phyloP scores from a whole-genome alignment of 2,888 invertebrate species.

The Germaria angustata region DNA sequence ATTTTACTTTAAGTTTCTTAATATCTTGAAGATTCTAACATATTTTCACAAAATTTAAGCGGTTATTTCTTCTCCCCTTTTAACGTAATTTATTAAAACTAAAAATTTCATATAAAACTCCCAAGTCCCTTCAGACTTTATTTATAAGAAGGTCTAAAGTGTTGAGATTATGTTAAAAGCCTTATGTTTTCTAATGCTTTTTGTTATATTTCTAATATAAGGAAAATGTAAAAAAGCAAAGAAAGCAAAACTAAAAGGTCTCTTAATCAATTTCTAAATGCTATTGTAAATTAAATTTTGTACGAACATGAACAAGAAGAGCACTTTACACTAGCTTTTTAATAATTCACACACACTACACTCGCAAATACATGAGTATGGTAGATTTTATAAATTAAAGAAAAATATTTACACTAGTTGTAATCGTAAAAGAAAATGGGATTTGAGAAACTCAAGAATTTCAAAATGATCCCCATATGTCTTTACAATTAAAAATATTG shows the following conservation, averaged over 20 bases:
- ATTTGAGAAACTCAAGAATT: too few species aligned
- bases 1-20: too few species aligned
- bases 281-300: constrained; percentile 38
- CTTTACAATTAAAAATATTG: too few species aligned
- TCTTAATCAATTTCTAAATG: constrained; percentile 64
- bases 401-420: neutral
- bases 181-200: constrained; percentile 47
- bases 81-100: neutral
- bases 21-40: too few species aligned
- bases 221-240: constrained; percentile 20
- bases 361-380: neutral
- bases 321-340: constrained; percentile 1
- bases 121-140: neutral
- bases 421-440: too few species aligned
- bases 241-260: constrained; percentile 48
- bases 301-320: constrained; percentile 25
- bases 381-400: neutral
- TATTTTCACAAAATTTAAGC: neutral
- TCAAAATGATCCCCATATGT: too few species aligned
- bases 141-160: neutral
- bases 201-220: constrained; percentile 48
- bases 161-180: neutral
- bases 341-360: constrained; percentile 17
- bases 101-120: neutral
- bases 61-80: neutral